These are phyloP conservation scores for Actenoides lindsayi DNA, from an alignment of 2,113 vertebrate genomes.

Conservation along the genomic window DNA sequence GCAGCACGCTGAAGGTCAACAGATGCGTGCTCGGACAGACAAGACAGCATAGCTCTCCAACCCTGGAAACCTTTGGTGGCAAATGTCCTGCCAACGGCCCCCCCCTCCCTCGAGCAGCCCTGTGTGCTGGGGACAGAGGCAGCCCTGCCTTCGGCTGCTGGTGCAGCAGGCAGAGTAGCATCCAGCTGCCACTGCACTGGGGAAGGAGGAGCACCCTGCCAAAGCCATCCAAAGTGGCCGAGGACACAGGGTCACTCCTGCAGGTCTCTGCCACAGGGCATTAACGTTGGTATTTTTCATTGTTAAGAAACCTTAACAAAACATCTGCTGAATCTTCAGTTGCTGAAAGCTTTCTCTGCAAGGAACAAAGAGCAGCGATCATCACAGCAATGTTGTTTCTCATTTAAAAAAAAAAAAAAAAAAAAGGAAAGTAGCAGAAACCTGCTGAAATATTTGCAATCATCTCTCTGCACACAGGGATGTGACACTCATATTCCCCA, in stretches of 20 bases:
- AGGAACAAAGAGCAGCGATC: background rate
- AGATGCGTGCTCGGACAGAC: background rate
- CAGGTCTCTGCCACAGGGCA: background rate
- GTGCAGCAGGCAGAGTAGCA: background rate
- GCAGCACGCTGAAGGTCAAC: background rate
- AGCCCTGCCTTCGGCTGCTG: background rate
- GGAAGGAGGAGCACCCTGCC: background rate
- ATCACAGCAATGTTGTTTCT: background rate
- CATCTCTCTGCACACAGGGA: background rate
- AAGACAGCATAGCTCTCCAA: background rate
- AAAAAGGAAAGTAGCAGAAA: background rate
- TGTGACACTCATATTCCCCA: rapidly evolving
- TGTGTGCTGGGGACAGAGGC: background rate
- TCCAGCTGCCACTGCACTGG: rapidly evolving
- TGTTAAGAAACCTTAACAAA: background rate
- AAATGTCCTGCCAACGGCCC: background rate
- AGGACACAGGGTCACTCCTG: background rate
- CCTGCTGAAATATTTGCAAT: background rate
- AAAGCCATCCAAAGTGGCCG: rapidly evolving
- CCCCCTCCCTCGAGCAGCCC: background rate
- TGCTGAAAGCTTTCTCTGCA: background rate
- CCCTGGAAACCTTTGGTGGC: background rate
- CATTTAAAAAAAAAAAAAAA: background rate
- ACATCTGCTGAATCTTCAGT: background rate
- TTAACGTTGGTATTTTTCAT: rapidly evolving